phyloP scores from a whole-genome alignment of 2,888 invertebrate species.

The Lymantria monacha region DNA sequence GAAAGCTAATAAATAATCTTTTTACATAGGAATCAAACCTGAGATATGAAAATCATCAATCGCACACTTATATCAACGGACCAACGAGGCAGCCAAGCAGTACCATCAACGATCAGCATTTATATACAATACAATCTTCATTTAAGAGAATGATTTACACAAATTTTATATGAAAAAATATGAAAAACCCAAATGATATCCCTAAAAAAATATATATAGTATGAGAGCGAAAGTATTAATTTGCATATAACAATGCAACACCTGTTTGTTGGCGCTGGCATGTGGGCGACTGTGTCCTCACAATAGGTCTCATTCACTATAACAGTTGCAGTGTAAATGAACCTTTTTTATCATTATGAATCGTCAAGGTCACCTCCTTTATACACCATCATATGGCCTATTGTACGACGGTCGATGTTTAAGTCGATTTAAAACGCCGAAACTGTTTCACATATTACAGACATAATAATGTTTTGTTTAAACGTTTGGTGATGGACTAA shows the following conservation, averaged over 20 bases:
- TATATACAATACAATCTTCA: no score
- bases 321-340: conserved; percentile 79
- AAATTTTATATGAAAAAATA: no score
- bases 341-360: conserved; percentile 77
- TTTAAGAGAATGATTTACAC: no score
- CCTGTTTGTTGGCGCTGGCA: conserved; percentile 63
- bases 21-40: no score
- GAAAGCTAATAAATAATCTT: no score
- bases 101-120: no score
- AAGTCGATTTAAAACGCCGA: not conserved
- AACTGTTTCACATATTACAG: not conserved
- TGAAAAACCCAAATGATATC: not conserved
- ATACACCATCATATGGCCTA: conserved; percentile 59
- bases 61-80: no score
- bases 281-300: conserved; percentile 71
- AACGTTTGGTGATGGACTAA: no score
- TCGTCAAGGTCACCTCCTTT: conserved; percentile 73
- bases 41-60: no score
- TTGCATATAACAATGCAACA: conserved; percentile 81
- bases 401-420: conserved; percentile 20
- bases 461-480: no score
- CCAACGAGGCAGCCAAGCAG: no score
- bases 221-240: conserved; percentile 75
- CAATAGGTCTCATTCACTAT: conserved; percentile 64
- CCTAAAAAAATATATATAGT: not conserved